A percentile compares a stretch with the other conserved stretches of the same genome.
phyloP scores from a whole-genome alignment of 2,888 invertebrate species.

The Sarcophaga rosellei region DNA sequence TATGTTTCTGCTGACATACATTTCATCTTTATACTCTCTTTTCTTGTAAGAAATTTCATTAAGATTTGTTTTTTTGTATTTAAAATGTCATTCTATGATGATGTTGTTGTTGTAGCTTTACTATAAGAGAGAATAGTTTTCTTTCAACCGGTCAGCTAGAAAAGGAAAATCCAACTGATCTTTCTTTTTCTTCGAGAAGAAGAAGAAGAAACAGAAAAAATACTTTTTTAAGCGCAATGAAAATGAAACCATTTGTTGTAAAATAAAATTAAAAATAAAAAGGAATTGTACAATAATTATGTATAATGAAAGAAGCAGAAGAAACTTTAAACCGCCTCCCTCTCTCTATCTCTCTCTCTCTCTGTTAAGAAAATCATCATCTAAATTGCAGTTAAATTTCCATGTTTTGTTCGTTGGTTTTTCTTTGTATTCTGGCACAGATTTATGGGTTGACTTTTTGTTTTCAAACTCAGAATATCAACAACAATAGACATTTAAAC shows the following conservation, averaged over 20 bases:
- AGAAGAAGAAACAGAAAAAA: background rate
- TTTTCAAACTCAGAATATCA: background rate
- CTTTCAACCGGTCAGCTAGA: background rate
- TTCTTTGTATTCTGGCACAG: background rate
- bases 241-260: background rate
- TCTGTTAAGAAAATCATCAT: no score
- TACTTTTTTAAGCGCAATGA: background rate
- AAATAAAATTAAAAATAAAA: background rate
- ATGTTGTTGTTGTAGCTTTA: background rate
- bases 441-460: background rate
- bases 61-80: background rate
- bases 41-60: background rate
- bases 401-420: background rate
- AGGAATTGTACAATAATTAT: background rate
- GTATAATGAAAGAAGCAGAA: background rate
- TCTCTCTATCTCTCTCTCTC: no score
- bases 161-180: background rate
- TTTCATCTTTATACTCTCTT: background rate
- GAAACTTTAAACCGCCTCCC: background rate
- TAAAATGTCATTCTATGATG: background rate
- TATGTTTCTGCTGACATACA: background rate
- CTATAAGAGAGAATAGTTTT: background rate
- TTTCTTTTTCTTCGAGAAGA: background rate
- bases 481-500: conserved; percentile 22
- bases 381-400: background rate